Conservation (phyloP, 30 jellyfish, hydroid and myxozoan genomes). For the Aurelia sp. region DNA sequence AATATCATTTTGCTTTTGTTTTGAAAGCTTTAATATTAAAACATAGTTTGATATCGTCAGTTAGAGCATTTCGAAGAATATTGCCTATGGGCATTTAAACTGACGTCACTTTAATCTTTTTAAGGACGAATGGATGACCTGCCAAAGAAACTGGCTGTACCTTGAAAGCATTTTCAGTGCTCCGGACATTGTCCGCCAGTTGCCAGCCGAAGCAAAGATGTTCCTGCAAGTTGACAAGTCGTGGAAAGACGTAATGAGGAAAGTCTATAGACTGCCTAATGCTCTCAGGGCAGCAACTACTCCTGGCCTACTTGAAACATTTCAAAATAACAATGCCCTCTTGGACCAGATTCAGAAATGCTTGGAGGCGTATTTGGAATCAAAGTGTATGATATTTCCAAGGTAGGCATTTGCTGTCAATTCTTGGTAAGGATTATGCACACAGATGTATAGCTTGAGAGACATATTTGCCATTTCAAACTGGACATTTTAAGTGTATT, state of each 20-base stretch:
- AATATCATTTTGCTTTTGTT: too few species aligned
- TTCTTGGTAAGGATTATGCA: neutral
- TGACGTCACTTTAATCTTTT: neutral
- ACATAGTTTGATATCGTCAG: too few species aligned
- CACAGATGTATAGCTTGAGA: too few species aligned
- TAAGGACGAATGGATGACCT: constrained; percentile 98
- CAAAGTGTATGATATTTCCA: constrained; percentile 98
- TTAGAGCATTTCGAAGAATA: too few species aligned
- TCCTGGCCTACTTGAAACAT: constrained; percentile 95
- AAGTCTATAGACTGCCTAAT: constrained; percentile 93
- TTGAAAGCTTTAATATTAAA: too few species aligned
- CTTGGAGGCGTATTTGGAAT: constrained; percentile 97
- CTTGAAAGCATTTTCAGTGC: constrained; percentile 99
- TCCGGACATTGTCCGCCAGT: constrained; percentile 97
- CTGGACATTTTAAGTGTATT: too few species aligned
- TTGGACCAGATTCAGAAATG: constrained; percentile 98
- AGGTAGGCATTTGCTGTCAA: constrained; percentile 49
- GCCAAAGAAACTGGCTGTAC: constrained; percentile 98
- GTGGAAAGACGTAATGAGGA: constrained; percentile 98
- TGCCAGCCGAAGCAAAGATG: constrained; percentile 99
- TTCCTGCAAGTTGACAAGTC: constrained; percentile 98
- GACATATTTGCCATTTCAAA: too few species aligned
- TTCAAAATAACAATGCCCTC: constrained; percentile 86
- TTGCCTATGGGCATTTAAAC: too few species aligned
- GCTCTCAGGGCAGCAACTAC: constrained; percentile 99